Base-by-base conservation (phyloP, 2,113 vertebrate genomes). In the Xenopus borealis region DNA sequence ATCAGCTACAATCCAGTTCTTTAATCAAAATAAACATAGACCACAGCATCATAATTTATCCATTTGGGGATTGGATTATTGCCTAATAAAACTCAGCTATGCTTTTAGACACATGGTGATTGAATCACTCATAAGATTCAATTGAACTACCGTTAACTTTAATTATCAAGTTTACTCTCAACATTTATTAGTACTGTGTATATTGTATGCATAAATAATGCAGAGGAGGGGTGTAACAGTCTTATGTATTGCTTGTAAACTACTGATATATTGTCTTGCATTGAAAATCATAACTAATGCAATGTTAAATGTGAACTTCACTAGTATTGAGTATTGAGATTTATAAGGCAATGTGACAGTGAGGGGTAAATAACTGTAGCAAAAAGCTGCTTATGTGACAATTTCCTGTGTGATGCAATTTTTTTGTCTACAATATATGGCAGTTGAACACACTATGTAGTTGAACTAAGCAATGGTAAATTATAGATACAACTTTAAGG, bases 331-430 rank as follows among this genome's bases (percentile, higher is more conserved):
- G n/a, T n/a, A n/a, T n/a, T n/a, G n/a, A n/a, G n/a, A n/a, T n/a
- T n/a, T n/a, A n/a, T 76, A 76, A 76, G 69, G 66, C 47, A 69
- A 76, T 63, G 58, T 69, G 73, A 76, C 73, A 76, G 66, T 69
- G 66, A 69, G 66, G 69, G 73, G 55, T 63, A 69, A 69, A 76
- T 69, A 69, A 76, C 69, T 50, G 57, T 63, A 53, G 46, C 58
- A 69, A 76, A 66, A 69, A 76, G 66, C 69, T 76, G 73, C 73
- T 76, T 76, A 76, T 76, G 73, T 69, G 73, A 76, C 73, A 76
- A 69, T 76, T 66, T 69, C 53, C 46, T 69, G 27, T 46, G 16
- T 44, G 57, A 58, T 53, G 52, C 19, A 62, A 30, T 69, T 62
- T 75, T 69, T 40, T 27, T 69, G 62, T 63, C 46, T 16, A 20